These are phyloP conservation scores for Rostratula benghalensis DNA, from an alignment of 2,113 vertebrate genomes.

Conservation along the genomic window DNA sequence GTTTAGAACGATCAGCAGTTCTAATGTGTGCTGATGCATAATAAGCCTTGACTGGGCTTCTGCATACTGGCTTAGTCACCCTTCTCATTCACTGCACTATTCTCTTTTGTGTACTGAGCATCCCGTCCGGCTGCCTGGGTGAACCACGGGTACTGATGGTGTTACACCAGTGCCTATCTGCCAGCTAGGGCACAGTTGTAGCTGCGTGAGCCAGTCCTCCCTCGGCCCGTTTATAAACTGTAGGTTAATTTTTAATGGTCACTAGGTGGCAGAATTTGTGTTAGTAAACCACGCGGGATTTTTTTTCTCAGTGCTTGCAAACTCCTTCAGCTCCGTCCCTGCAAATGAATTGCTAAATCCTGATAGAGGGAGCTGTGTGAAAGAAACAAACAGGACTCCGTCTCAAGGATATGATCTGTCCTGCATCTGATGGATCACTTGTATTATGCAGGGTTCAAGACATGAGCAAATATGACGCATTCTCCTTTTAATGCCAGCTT, in stretches of 20 bases:
- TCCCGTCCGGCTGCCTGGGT: background rate
- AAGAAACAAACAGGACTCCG: background rate
- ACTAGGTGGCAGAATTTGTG: conserved; percentile 74
- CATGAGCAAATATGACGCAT: background rate
- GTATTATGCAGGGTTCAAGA: background rate
- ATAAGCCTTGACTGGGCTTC: background rate
- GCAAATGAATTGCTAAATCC: background rate
- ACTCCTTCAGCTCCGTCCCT: background rate
- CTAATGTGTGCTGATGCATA: background rate
- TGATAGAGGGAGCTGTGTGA: background rate
- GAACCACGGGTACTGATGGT: background rate
- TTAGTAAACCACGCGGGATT: conserved; percentile 55
- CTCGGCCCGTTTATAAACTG: background rate
- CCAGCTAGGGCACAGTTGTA: too few relatives aligned
- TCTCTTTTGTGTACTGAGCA: background rate
- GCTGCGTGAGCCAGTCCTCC: background rate
- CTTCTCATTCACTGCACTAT: background rate
- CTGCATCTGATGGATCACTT: background rate
- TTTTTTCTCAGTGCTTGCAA: background rate
- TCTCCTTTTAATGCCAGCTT: background rate
- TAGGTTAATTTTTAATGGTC: conserved; percentile 48
- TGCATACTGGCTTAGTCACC: background rate
- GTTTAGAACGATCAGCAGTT: background rate
- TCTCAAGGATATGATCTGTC: background rate
- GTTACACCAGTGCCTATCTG: fast-evolving